Base-by-base conservation (phyloP, 2,113 vertebrate species). In the Bagarius yarrelli region DNA sequence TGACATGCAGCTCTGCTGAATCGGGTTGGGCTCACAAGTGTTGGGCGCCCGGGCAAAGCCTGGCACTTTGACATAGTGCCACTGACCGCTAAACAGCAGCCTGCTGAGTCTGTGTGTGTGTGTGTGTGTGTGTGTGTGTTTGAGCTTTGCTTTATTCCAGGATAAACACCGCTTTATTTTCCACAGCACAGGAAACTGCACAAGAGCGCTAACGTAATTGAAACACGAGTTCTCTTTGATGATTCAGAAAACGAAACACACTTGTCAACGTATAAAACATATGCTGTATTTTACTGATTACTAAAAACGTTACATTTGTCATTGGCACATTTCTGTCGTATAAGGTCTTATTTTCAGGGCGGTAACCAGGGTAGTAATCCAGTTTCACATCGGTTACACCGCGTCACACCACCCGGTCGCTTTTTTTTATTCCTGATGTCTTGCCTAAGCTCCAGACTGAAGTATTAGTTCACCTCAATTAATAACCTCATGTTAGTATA, bases 61-160 rank as follows among this genome's bases (percentile, higher is more conserved):
- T 59, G 73, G 53, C 80, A 47, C 52, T 59, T 40, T 76, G 71
- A 81, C 79, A 64, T 74, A 60, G 23, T 80, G 78, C 66, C 78
- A 71, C 66, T 80, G 78, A 80, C 59, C 79, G 61, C 36, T 61
- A 61, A 61, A 47, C 81, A 89, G 84, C 85, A 88, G 88, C 89
- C 71, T 76, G 81, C 80, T 61, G 40, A 74, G 81, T 55, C 50
- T 81, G 57, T 71, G 69, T 25, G 40, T 40, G 53, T 72, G 53
- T 44, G 74, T 19, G 56, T 52, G 73, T 76, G 79, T 67, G 63
- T 52, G 61, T 18, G 80, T 80, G 72, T 87, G 88, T 86, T 89
- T 32, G 83, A 19, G 40, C 36, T 40, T 40, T 40, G 60, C 47
- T 72, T 66, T 19, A 5, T 8, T 25, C 53, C 47, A 32, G 61